phyloP scores from a whole-genome alignment of 2,888 invertebrate genomes.

The Leptinotarsa tumamoca region DNA sequence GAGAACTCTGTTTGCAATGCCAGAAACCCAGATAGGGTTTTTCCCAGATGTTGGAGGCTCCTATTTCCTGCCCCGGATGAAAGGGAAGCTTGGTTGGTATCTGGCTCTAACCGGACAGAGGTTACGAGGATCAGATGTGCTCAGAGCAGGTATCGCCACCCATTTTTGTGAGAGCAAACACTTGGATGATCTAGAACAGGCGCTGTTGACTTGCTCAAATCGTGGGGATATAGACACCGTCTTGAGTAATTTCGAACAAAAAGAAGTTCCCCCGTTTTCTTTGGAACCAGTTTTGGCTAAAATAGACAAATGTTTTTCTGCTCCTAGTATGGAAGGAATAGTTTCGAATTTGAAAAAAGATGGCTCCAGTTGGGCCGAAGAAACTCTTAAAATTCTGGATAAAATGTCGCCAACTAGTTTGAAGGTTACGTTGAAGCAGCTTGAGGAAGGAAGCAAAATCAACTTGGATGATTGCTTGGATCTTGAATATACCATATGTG shows the following conservation, averaged over 20 bases:
- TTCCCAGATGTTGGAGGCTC: conserved; percentile 98
- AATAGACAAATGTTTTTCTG: conserved; percentile 85
- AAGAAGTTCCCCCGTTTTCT: conserved; percentile 72
- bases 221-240: conserved; percentile 69
- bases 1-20: conserved; percentile 96
- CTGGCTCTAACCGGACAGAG: conserved; percentile 85
- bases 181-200: conserved; percentile 74
- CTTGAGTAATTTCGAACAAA: conserved; percentile 72
- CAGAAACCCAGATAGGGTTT: conserved; percentile 96
- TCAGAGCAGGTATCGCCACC: conserved; percentile 91
- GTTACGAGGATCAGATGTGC: conserved; percentile 81
- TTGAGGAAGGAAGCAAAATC: conserved; percentile 81
- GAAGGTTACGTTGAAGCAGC: conserved; percentile 84
- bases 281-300: conserved; percentile 76
- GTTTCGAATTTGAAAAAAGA: conserved; percentile 79
- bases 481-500: conserved; percentile 90
- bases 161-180: conserved; percentile 82
- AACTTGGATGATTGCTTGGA: conserved; percentile 85
- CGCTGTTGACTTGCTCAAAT: conserved; percentile 70
- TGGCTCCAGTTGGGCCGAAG: conserved; percentile 83
- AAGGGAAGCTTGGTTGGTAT: conserved; percentile 87
- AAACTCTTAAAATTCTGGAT: conserved; percentile 76
- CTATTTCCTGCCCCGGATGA: conserved; percentile 87
- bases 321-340: conserved; percentile 83
- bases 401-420: conserved; percentile 94